Evolutionary conservation across 2,113 vertebrate genomes (phyloP), one percentile per base, ranked within the genome.

Genomic region (Cinclus cinclus): DNA sequence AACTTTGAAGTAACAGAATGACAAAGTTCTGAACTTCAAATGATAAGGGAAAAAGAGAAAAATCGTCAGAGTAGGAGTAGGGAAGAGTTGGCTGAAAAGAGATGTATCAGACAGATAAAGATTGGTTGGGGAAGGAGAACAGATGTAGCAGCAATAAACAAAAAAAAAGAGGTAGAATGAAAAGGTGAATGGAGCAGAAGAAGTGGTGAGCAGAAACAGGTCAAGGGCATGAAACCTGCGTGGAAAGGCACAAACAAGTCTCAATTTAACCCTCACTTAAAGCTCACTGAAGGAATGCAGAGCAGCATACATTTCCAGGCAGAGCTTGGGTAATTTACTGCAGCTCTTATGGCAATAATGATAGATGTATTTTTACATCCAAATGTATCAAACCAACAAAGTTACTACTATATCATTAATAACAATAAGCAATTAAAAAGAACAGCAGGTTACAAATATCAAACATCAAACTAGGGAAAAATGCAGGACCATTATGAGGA

Each of bases 401-500:
- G 52, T 93, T 97, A 91, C 87, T 69, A 62, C 94, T 95, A 87
- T 96, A 96, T 96, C 97, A 98, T 97, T 98, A 97, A 97, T 98
- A 98, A 97, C 96, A 98, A 98, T 97, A 98, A 97, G 91, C 96
- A 98, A 98, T 98, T 97, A 98, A 98, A 98, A 96, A 93, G 92
- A 98, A 97, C 94, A 97, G 96, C 92, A 93, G 95, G 93, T 96
- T 97, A 96, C 95, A 97, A 92, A 92, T 87, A 96, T 91, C 87
- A 96, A 91, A 80, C 93, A 96, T 96, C 91, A 95, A 97, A 97
- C 90, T 83, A 96, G 74, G 76, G 94, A 87, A 96, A 94, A 95
- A 53, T 52, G 86, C 58, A 69, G 65, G 46, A 92, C 22, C 58
- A 47, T 81, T 96, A 70, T 42, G 39, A 97, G 94, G 94, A 96